These are phyloP conservation scores for Trogon surrucura DNA, from an alignment of 2,113 vertebrate species.

Conservation along the genomic window DNA sequence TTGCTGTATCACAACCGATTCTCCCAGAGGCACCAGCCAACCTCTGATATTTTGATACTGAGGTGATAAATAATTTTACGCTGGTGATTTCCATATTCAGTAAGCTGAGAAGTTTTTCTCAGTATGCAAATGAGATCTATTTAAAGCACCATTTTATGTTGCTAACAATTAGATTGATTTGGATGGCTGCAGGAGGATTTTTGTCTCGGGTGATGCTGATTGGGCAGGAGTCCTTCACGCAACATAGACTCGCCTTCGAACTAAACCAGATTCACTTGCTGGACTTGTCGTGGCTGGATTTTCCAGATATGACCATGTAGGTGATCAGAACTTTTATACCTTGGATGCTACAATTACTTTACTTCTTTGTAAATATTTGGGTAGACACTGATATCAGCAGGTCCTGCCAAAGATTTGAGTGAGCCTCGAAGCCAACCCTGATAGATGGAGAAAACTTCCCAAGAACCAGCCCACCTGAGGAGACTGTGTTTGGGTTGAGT, in stretches of 20 bases:
- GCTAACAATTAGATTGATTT: slow-evolving; percentile 49
- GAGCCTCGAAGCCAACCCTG: neutral
- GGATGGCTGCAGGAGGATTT: slow-evolving; percentile 1
- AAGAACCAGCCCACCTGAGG: accelerated
- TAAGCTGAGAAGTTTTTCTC: slow-evolving; percentile 42
- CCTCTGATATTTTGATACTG: slow-evolving; percentile 65
- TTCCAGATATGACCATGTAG: neutral
- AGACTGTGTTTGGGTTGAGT: neutral
- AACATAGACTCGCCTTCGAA: neutral
- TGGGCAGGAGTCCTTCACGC: slow-evolving; percentile 3
- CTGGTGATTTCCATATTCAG: slow-evolving; percentile 58
- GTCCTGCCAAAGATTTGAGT: neutral
- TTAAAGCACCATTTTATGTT: slow-evolving; percentile 51
- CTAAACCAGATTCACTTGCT: neutral
- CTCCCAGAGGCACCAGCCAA: slow-evolving; percentile 64
- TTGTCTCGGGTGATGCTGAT: neutral
- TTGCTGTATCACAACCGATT: slow-evolving; percentile 69
- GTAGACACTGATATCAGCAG: neutral
- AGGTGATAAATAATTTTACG: slow-evolving; percentile 64
- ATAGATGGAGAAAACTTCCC: neutral
- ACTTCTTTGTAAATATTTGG: neutral
- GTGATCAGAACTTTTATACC: neutral
- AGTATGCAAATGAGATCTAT: slow-evolving; percentile 60
- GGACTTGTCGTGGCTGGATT: neutral
- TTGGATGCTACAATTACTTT: neutral